Base-by-base conservation (phyloP, 2,797 vertebrate genomes). In the Cuniculus paca region DNA sequence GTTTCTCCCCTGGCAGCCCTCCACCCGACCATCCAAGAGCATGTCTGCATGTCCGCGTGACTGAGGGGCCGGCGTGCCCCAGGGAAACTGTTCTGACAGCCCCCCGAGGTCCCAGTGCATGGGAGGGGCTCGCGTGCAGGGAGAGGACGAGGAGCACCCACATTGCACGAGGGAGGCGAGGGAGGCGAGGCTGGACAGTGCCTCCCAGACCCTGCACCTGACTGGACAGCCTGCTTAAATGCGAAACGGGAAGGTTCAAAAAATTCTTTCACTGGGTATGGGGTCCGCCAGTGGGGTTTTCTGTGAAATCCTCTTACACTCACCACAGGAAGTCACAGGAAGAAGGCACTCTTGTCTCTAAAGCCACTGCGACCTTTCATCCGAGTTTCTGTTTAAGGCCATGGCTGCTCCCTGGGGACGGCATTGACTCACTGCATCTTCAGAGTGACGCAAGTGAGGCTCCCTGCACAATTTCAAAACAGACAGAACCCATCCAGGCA, bases 391-490 rank as follows among this genome's bases (percentile, higher is more conserved):
- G 96, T 98, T 94, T 93, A 94, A 98, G 98, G 79, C 98, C 75
- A 94, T 98, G 97, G 97, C 97, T 97, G 97, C 96, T 98, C 98
- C 97, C 98, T 88, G 39, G 98, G 98, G 98, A 98, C 96, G 68
- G 50, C 88, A 48, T 9, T 98, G 98, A 98, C 98, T 98, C 97
- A 98, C 91, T 93, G 97, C 97, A 95, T 98, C 98, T 98, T 98
- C 96, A 70, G 96, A 95, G 97, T 98, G 98, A 98, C 97, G 98
- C 98, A 98, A 98, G 98, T 93, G 96, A 13, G 74, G 97, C 96
- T 94, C 95, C 98, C 98, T 98, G 98, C 96, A 97, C 97, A 98
- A 87, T 98, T 97, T 98, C 98, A 98, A 98, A 97, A 97, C 97
- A 98, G 97, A 72, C 97, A 95, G 96, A 97, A 79, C 60, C 24